A percentile compares a stretch with the other conserved stretches of the same genome.
phyloP scores from a whole-genome alignment of 2,797 vertebrate genomes.

The Characodon lateralis region DNA sequence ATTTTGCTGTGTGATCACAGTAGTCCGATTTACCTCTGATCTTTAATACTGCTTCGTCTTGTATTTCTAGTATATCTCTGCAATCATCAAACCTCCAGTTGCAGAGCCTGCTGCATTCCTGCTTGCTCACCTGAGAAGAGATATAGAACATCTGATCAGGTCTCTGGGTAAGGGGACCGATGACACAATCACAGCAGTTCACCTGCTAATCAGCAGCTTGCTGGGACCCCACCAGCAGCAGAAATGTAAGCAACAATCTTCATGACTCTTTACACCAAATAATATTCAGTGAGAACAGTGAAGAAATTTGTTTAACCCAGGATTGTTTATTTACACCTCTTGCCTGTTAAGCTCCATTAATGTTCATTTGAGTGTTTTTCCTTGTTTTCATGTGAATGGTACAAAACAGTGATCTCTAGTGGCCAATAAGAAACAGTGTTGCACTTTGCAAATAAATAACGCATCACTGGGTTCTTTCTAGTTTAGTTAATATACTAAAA shows the following conservation, averaged over 20 bases:
- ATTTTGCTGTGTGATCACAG: background rate
- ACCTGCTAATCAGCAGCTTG: slow-evolving; percentile 83
- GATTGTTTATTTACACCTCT: too few species aligned
- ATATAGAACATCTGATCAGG: slow-evolving; percentile 83
- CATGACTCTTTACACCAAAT: background rate
- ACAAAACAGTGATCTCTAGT: slow-evolving; percentile 23
- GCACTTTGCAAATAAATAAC: background rate
- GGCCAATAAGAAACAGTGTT: slow-evolving; percentile 3
- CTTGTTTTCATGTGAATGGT: background rate
- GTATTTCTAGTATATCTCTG: slow-evolving; percentile 45
- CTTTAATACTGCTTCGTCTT: slow-evolving; percentile 18
- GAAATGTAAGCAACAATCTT: slow-evolving; percentile 76
- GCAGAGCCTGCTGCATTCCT: slow-evolving; percentile 77
- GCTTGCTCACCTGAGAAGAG: slow-evolving; percentile 81
- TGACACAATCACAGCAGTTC: slow-evolving; percentile 79
- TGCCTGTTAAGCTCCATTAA: background rate
- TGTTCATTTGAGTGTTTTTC: background rate
- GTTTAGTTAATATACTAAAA: background rate
- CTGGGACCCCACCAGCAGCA: slow-evolving; percentile 48
- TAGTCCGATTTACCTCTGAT: background rate
- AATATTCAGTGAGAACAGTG: background rate
- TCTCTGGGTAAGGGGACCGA: slow-evolving; percentile 87
- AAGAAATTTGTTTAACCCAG: background rate
- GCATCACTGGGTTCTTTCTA: background rate
- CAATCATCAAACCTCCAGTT: slow-evolving; percentile 85